These are phyloP conservation scores for Neostethus bicornis DNA, from an alignment of 2,797 vertebrate species.

Conservation along the genomic window DNA sequence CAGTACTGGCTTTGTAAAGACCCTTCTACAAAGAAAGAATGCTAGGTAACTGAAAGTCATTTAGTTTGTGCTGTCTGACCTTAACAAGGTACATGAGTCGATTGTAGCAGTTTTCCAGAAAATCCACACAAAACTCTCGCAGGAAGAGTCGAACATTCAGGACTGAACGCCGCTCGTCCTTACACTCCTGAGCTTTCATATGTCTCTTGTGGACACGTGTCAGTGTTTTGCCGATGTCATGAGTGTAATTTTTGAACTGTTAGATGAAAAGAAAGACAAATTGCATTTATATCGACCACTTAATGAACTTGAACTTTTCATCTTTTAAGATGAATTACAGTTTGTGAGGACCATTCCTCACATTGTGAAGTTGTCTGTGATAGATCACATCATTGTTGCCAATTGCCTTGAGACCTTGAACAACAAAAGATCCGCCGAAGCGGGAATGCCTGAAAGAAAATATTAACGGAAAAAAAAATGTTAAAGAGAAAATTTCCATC, in stretches of 20 bases:
- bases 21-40: background rate
- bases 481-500: background rate
- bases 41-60: background rate
- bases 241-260: constrained; percentile 90
- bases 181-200: constrained; percentile 75
- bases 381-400: constrained; percentile 91
- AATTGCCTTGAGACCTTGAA: constrained; percentile 91
- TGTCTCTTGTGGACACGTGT: constrained; percentile 84
- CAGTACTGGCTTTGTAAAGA: background rate
- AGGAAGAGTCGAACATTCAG: constrained; percentile 93
- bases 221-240: constrained; percentile 87
- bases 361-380: constrained; percentile 90
- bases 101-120: constrained; percentile 95
- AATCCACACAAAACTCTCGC: constrained; percentile 89
- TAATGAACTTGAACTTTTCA: fast-evolving
- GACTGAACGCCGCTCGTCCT: constrained; percentile 84
- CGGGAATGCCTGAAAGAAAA: constrained; percentile 87
- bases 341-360: constrained; percentile 65
- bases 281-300: background rate
- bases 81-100: constrained; percentile 90
- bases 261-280: background rate
- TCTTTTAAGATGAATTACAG: background rate
- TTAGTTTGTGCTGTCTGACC: constrained; percentile 32
- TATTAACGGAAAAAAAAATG: background rate
- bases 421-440: constrained; percentile 91